These are phyloP conservation scores for Syrmaticus mikado DNA, from an alignment of 2,113 vertebrate genomes.

Conservation along the genomic window DNA sequence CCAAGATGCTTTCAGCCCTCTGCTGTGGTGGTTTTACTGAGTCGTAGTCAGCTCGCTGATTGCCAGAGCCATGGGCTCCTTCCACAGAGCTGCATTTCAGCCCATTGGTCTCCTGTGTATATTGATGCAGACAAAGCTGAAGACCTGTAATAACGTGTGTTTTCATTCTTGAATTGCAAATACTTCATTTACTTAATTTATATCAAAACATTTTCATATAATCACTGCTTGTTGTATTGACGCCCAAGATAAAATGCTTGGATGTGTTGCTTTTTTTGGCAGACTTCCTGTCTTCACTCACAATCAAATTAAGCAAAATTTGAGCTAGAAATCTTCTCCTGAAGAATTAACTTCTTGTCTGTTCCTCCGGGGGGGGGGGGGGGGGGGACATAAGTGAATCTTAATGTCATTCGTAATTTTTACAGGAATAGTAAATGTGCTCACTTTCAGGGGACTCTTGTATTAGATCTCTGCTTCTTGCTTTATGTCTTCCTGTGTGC, in stretches of 20 bases:
- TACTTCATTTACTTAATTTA: neutral
- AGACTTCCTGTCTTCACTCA: neutral
- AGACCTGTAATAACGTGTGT: neutral
- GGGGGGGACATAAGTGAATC: neutral
- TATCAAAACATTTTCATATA: slow-evolving; percentile 1
- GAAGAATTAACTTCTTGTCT: neutral
- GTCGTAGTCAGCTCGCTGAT: neutral
- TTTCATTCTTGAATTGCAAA: neutral
- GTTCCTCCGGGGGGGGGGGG: too few relatives aligned
- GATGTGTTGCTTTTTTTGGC: neutral
- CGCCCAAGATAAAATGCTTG: neutral
- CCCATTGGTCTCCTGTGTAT: fast-evolving
- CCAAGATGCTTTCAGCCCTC: fast-evolving
- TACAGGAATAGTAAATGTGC: neutral
- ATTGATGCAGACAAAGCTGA: neutral
- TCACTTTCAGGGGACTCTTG: neutral
- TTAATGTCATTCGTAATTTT: neutral
- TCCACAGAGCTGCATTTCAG: neutral
- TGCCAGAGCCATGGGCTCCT: neutral
- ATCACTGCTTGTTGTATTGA: neutral
- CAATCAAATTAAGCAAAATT: neutral
- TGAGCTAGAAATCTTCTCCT: neutral
- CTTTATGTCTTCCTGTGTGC: neutral
- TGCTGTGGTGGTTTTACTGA: neutral
- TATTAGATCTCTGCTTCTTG: neutral